Base-by-base conservation (phyloP, 2,888 invertebrate genomes). In the Diaperis boleti region DNA sequence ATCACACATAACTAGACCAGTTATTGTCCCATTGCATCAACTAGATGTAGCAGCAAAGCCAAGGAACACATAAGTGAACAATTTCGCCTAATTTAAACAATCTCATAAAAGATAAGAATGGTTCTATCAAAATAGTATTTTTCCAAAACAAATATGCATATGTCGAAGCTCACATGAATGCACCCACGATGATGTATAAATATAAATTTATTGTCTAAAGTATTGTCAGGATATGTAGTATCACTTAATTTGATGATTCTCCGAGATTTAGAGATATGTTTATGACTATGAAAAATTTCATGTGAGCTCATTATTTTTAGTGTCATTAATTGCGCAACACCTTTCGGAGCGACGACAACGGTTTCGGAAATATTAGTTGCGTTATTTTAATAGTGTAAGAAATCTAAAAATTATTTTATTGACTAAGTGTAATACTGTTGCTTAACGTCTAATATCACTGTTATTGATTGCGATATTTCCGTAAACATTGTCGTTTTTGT, bases 21-120 rank as follows among this genome's bases (percentile, higher is more conserved):
- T 72, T 74, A 73, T 72, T 72, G 72, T 74, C 73, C 71, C 68
- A 69, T 66, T 73, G 71, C 71, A 68, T 74, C 69, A 67, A 72
- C 71, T 72, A 74, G 67, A 59, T 57, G 57, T 72, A 72, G 74
- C 72, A 74, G 74, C 75, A 75, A 73, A 76, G 77, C 76, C 73
- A 74, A 78, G 76, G 75, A 79, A 78, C 77, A 78, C 71, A 77
- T 74, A 76, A 72, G 69, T 72, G 68, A 74, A 74, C 69, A 65
- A 70, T 65, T 72, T 67, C 26, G 47, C 35, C 59, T 63, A 52
- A 54, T 61, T 49, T 41, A 41, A 64, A 64, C 57, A 47, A 59
- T 44, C 45, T 54, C 49, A 59, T 59, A 47, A 63, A 63, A 62
- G 31, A 56, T 56, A 35, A 44, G 61, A 49, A 54, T 45, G 59